Conservation (phyloP, 53 echinoderm and acorn worm genomes). For the Actinopyga echinites region DNA sequence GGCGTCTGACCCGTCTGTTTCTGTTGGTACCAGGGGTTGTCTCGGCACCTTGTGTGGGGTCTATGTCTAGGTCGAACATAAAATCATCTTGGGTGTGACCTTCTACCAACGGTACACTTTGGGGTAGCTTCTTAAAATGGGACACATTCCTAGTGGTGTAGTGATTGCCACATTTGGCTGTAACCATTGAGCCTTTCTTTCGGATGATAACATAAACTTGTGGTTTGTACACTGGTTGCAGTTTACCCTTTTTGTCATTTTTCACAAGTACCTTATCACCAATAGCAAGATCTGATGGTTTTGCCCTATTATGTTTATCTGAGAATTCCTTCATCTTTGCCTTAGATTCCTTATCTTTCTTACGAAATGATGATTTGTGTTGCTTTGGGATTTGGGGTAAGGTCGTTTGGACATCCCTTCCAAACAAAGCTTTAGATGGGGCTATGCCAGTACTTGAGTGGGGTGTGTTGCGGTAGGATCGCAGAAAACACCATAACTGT, state of each 20-base stretch:
- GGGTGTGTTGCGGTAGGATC: neutral
- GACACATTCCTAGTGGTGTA: neutral
- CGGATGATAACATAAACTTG: neutral
- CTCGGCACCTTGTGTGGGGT: no score
- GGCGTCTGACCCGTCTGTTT: no score
- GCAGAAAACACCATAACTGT: neutral
- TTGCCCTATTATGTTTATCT: neutral
- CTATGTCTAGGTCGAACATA: neutral
- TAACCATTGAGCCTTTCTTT: neutral
- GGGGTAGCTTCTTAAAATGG: neutral
- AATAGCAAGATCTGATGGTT: neutral
- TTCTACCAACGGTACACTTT: constrained; percentile 4
- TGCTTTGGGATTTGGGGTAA: neutral
- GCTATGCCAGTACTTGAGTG: neutral
- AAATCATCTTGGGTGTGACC: neutral
- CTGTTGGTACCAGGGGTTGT: no score
- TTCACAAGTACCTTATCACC: neutral
- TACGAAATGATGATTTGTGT: neutral
- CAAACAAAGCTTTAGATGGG: neutral
- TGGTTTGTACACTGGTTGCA: neutral
- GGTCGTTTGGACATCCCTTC: neutral
- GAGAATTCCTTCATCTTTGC: neutral
- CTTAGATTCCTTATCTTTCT: neutral
- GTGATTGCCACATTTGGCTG: constrained; percentile 16
- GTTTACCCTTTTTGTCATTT: neutral